These are phyloP conservation scores for Pangasius macronema DNA, from an alignment of 2,797 vertebrate genomes.

Conservation along the genomic window DNA sequence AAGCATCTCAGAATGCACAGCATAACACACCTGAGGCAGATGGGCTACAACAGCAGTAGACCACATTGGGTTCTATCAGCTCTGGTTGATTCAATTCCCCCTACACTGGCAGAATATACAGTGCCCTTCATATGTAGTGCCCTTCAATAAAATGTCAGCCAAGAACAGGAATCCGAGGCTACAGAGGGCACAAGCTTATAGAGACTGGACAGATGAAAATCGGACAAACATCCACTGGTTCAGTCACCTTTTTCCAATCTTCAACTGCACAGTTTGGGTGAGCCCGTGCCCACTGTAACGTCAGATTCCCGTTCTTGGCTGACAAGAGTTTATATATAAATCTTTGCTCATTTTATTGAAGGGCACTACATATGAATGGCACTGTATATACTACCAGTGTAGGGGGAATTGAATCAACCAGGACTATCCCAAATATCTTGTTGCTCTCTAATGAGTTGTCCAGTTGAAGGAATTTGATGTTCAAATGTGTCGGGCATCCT, in stretches of 20 bases:
- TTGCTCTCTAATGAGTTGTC: conserved; percentile 49
- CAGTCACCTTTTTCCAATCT: neutral
- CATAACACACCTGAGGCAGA: neutral
- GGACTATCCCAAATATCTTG: conserved; percentile 32
- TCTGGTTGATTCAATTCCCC: no score
- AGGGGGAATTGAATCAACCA: neutral
- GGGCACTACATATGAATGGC: neutral
- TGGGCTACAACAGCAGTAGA: neutral
- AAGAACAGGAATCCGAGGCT: neutral
- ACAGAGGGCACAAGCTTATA: neutral
- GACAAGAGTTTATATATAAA: no score
- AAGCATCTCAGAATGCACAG: neutral
- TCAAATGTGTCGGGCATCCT: conserved; percentile 22
- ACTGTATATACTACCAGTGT: neutral
- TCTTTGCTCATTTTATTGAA: no score
- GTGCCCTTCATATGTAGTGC: no score
- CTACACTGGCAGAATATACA: no score
- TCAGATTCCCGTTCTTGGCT: no score
- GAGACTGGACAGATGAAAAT: no score
- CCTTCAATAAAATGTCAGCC: neutral
- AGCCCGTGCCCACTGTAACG: no score
- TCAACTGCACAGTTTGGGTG: neutral
- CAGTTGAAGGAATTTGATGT: conserved; percentile 26
- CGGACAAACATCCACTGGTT: neutral
- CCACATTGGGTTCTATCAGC: no score